Conservation (phyloP, 2,113 vertebrate species). For the Phylloscopus whistleri region DNA sequence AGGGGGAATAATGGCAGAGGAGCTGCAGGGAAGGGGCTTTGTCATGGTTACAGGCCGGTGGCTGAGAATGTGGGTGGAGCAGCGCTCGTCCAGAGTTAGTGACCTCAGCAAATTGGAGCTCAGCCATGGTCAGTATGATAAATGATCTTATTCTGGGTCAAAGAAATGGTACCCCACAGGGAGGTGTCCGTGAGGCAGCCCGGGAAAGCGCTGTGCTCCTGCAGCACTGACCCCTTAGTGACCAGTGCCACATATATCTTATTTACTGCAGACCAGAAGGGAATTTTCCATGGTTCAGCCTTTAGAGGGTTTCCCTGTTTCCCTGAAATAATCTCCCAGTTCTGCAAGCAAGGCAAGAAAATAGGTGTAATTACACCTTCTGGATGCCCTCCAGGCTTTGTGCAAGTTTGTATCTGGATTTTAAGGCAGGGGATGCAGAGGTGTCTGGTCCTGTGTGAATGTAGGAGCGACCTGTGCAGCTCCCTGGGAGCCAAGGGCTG, state of each 20-base stretch:
- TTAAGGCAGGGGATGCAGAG: not conserved
- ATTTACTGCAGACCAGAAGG: slow-evolving; percentile 42
- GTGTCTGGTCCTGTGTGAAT: not conserved
- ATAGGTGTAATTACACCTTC: not conserved
- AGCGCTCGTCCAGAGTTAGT: slow-evolving; percentile 68
- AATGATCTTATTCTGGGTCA: slow-evolving; percentile 75
- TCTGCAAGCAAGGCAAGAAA: not conserved
- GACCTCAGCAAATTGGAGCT: slow-evolving; percentile 78
- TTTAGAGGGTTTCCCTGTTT: not conserved
- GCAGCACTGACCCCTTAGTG: slow-evolving; percentile 62
- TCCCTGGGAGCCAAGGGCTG: not conserved
- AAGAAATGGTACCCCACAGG: slow-evolving; percentile 61
- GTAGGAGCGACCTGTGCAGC: not conserved
- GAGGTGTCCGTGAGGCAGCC: slow-evolving; percentile 27
- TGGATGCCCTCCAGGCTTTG: not conserved
- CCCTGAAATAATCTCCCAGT: not conserved
- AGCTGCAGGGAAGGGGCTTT: slow-evolving; percentile 66
- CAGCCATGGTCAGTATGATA: slow-evolving; percentile 75
- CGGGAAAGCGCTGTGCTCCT: slow-evolving; percentile 15
- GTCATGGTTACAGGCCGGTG: slow-evolving; percentile 77
- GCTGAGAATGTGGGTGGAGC: slow-evolving; percentile 76
- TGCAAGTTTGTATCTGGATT: not conserved
- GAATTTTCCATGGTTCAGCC: slow-evolving; percentile 29
- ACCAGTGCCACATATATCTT: slow-evolving; percentile 59
- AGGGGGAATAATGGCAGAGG: slow-evolving; percentile 71